Conservation (phyloP, 2,797 vertebrate genomes). For the Uromys caudimaculatus region DNA sequence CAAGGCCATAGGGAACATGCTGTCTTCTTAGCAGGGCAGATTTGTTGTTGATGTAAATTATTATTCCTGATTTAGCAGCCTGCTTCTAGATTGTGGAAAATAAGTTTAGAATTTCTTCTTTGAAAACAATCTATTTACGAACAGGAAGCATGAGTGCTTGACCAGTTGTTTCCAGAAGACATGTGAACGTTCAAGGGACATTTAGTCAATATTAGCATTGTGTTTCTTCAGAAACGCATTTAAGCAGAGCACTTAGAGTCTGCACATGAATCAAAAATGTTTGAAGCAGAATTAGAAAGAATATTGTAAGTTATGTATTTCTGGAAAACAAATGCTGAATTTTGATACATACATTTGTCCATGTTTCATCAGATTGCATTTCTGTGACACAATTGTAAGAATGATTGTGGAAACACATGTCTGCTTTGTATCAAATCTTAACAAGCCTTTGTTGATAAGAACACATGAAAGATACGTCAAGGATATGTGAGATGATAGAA, state of each 20-base stretch:
- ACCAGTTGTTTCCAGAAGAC: neutral
- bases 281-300: neutral
- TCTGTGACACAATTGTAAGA: neutral
- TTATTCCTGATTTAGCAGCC: neutral
- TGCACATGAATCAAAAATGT: neutral
- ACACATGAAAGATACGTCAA: neutral
- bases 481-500: neutral
- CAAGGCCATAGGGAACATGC: neutral
- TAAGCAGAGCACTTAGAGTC: neutral
- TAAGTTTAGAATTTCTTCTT: slow-evolving; percentile 26
- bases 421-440: neutral
- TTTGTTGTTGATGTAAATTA: neutral
- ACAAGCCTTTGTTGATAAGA: neutral
- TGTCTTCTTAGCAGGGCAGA: neutral
- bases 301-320: neutral
- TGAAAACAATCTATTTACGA: slow-evolving; percentile 12
- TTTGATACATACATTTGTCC: neutral
- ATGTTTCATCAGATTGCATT: neutral
- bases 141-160: neutral
- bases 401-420: neutral
- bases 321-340: slow-evolving; percentile 2
- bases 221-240: neutral
- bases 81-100: neutral
- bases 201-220: neutral
- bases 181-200: accelerated